Base-by-base conservation (phyloP, 2,113 vertebrate species). In the Hippoglossus stenolepis region DNA sequence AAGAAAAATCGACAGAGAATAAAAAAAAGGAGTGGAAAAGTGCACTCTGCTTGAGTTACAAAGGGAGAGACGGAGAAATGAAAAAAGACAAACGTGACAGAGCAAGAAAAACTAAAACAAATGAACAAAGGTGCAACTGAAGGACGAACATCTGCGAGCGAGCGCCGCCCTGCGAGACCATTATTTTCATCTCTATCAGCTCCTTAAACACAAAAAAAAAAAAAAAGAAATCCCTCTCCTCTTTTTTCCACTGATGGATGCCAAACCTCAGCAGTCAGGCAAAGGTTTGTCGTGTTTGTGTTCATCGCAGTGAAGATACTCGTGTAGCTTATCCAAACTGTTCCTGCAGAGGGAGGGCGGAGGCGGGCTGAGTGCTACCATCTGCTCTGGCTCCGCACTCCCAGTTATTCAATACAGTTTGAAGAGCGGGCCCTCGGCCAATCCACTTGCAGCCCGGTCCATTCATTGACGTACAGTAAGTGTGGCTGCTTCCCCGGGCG, bases 301-400 rank as follows among this genome's bases (percentile, higher is more conserved):
- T 90, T 89, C 87, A 79, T 89, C 86, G 72, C 80, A 72, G 38
- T 54, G 74, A 63, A 86, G 82, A 90, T 76, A 84, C 78, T 85
- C 31, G 18, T 90, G 82, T 68, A 79, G 84, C 73, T 90, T 83
- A 90, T 90, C 79, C 86, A 85, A 88, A 88, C 73, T 80, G 60
- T 83, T 88, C 75, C 67, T 68, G n/a, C 2, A 62, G 54, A 59
- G 65, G 28, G 40, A 11, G 18, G 57, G 53, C 2, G 70, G 63
- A 8, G 58, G 26, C 72, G 38, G 45, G 9, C 82, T 89, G 91
- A 94, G 80, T 69, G 72, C 87, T 91, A 80, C 85, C 93, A 94
- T 93, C 92, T 93, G 92, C 83, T 86, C 65, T 85, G 77, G 85
- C 85, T 93, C 80, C 13, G 61, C 24, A 18, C 14, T 17, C 40